These are phyloP conservation scores for Drosophila atroscutellata DNA, from an alignment of 2,888 invertebrate genomes.

Conservation along the genomic window DNA sequence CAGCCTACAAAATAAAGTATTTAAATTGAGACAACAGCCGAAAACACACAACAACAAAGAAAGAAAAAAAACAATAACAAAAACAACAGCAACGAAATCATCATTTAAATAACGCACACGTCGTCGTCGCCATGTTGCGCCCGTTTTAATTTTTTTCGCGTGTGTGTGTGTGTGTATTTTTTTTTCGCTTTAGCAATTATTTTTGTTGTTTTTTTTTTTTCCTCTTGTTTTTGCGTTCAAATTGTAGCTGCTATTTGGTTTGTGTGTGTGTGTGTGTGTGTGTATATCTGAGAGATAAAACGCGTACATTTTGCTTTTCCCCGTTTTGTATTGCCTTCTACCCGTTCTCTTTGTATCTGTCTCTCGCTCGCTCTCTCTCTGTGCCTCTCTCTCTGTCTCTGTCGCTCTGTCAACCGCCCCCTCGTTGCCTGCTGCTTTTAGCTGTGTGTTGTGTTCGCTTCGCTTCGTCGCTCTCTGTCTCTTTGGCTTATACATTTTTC, in stretches of 20 bases:
- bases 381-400: background rate
- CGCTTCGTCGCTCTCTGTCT: slow-evolving; percentile 28
- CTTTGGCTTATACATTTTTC: slow-evolving; percentile 55
- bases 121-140: slow-evolving; percentile 67
- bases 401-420: background rate
- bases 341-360: slow-evolving; percentile 15
- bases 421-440: slow-evolving; percentile 8
- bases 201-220: slow-evolving; percentile 41
- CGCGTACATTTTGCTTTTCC: slow-evolving; percentile 50
- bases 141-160: slow-evolving; percentile 52
- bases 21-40: slow-evolving; percentile 68
- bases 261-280: slow-evolving; percentile 26
- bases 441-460: slow-evolving; percentile 11
- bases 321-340: slow-evolving; percentile 41
- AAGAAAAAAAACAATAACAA: slow-evolving; percentile 18
- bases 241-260: slow-evolving; percentile 61
- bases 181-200: slow-evolving; percentile 65
- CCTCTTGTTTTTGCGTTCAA: slow-evolving; percentile 50
- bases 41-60: slow-evolving; percentile 21
- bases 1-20: slow-evolving; percentile 66
- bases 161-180: slow-evolving; percentile 3
- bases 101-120: slow-evolving; percentile 79
- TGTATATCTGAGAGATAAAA: slow-evolving; percentile 72
- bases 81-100: slow-evolving; percentile 61
- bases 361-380: background rate